Evolutionary conservation across 1,140 invertebrate species (phyloP), one percentile per base, ranked within the genome.

Genomic region (Melanaphis sacchari): DNA sequence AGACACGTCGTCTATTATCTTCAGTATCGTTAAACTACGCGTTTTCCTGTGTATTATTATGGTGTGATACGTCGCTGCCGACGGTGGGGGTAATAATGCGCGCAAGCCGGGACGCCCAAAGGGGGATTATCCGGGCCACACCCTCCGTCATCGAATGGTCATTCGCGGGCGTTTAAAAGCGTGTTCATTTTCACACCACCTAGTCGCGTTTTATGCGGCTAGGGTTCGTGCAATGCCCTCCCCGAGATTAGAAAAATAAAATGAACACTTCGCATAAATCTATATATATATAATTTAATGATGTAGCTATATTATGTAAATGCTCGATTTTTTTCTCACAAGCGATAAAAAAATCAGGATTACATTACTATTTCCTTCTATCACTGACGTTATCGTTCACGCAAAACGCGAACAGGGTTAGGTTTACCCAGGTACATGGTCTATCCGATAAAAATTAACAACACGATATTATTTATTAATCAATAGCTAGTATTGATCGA

Each of bases 91-190:
- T 54, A 84, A 93, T 46, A 93, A 31, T 7, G 43, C 46, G 91
- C 46, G 81, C 46, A 40, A 43, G 24, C 43, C 24, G 91, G 91
- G 91, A 84, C 76, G 76, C 91, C 76, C 76, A 93, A 84, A 84
- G 81, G 81, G 91, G 91, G 91, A 93, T 93, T 93, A 93, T 84
- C 76, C 46, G 43, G 46, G 46, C 91, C 91, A 93, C 91, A 93
- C 91, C 91, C 91, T 82, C 46, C 91, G 36, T 43, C 81, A 43
- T 84, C 91, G 91, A 49, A 93, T 52, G 91, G 91, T 93, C 91
- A 93, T 93, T 93, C 91, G 91, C 91, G 76, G 91, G 43, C 91
- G 91, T 84, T 93, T 40, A 82, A 31, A 54, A 43, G 43, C 91
- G 91, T 54, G 91, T 93, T 93, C 46, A 26, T 93, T 93, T 82